Base-by-base conservation (phyloP, 1,140 invertebrate genomes). In the Atta texana region DNA sequence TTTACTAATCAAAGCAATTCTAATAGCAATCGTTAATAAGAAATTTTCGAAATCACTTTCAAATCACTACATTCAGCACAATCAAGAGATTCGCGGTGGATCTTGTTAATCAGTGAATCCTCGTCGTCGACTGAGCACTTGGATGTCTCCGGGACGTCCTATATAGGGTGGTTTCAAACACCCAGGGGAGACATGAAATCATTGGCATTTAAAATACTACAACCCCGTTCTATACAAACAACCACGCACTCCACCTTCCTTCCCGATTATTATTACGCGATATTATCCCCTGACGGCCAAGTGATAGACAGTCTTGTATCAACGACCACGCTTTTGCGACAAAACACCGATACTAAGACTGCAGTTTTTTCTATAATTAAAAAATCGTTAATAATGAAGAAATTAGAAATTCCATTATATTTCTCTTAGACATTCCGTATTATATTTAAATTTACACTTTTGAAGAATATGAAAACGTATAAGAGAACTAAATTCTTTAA, bases 141-240 rank as follows among this genome's bases (percentile, higher is more conserved):
- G 82, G 49, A 76, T 57, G 89, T 66, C 75, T 55, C 44, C 64
- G 81, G 55, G 68, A 88, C 86, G 71, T 85, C 75, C 84, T 94
- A 94, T 94, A 94, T 94, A 93, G 88, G 87, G 64, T 87, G 55
- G 44, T 69, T 55, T 57, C 55, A 31, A 68, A 71, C 80, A 88
- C 91, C 91, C 93, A 88, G 69, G 94, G 93, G 94, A 94, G 90
- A 92, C 88, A 94, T 95, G 89, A 95, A 95, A 94, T 95, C 94
- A 94, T 91, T 95, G 94, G 94, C 94, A 95, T 95, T 95, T 95
- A 93, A 94, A 94, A 94, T 94, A 93, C 86, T 92, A 93, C 92
- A 92, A 92, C 90, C 84, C 74, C 72, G n/a, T 87, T 18, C 87
- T 89, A 82, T 80, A 85, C 55, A 57, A 75, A 55, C 87, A 81